Percentiles rank a stretch among this genome's conserved stretches.
Conservation (phyloP, 2,797 vertebrate genomes). For the Brotogeris chrysoptera region DNA sequence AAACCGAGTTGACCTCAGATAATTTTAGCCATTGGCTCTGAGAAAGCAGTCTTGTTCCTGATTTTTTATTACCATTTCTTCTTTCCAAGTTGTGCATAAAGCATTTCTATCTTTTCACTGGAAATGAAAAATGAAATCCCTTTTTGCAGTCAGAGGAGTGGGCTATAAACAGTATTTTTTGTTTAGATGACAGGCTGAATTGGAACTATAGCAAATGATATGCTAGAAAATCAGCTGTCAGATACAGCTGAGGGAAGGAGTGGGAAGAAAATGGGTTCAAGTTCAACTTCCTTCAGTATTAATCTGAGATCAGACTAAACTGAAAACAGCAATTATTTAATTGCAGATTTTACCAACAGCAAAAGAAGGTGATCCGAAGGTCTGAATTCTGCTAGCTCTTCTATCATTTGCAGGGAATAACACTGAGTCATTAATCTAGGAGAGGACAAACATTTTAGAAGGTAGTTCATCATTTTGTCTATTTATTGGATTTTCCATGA, state of each 20-base stretch:
- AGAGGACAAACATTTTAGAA: neutral
- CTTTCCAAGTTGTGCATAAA: neutral
- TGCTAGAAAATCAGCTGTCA: neutral
- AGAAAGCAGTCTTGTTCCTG: neutral
- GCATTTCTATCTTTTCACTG: neutral
- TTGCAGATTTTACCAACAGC: neutral
- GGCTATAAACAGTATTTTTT: neutral
- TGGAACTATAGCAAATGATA: neutral
- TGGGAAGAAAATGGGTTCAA: neutral
- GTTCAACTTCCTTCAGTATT: neutral
- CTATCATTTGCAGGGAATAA: neutral
- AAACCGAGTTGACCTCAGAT: neutral
- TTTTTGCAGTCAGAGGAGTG: neutral
- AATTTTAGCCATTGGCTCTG: neutral
- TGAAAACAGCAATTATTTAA: constrained; percentile 1
- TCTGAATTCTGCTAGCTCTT: constrained; percentile 18
- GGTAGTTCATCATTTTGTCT: neutral
- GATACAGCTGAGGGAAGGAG: neutral
- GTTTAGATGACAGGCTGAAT: neutral
- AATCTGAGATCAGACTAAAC: constrained; percentile 20
- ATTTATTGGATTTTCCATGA: neutral
- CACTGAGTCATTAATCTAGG: neutral
- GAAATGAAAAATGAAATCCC: neutral
- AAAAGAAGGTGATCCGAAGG: neutral
- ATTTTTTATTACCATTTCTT: neutral